phyloP scores from a whole-genome alignment of 2,113 vertebrate species.

The Archocentrus centrarchus region DNA sequence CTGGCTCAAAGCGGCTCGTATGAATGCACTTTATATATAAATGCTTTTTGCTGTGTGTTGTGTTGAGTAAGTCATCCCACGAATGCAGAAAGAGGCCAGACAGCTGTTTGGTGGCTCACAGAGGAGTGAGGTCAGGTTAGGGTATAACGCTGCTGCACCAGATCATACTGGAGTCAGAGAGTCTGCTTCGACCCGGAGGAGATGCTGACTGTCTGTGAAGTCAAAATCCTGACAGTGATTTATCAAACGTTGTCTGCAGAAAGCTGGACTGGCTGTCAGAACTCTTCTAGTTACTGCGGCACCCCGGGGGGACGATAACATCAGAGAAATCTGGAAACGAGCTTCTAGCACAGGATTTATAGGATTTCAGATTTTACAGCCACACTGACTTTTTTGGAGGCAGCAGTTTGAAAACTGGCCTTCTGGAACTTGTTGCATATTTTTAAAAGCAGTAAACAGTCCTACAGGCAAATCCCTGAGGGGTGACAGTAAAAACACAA shows the following conservation, averaged over 20 bases:
- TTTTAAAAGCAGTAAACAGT: background rate
- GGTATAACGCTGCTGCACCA: background rate
- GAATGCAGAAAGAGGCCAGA: slow-evolving; percentile 45
- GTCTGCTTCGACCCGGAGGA: background rate
- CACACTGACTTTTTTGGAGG: background rate
- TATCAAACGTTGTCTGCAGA: background rate
- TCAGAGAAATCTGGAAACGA: slow-evolving; percentile 7
- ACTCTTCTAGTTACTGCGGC: background rate
- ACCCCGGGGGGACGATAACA: background rate
- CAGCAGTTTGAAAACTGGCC: background rate
- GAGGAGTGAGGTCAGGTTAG: background rate
- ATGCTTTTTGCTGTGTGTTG: slow-evolving; percentile 1
- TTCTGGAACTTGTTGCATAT: background rate
- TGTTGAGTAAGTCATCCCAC: slow-evolving; percentile 23
- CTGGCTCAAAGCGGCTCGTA: background rate
- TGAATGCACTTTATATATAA: background rate
- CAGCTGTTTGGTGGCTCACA: slow-evolving; percentile 40
- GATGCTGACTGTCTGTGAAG: background rate
- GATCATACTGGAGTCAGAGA: slow-evolving; percentile 21
- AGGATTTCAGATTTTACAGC: slow-evolving; percentile 17
- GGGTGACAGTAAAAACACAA: background rate
- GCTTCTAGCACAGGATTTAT: slow-evolving; percentile 18
- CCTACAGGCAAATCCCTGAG: background rate
- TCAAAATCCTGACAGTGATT: background rate
- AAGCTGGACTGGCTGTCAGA: background rate